Conservation (phyloP, 2,888 invertebrate species). For the Malacosoma neustria region DNA sequence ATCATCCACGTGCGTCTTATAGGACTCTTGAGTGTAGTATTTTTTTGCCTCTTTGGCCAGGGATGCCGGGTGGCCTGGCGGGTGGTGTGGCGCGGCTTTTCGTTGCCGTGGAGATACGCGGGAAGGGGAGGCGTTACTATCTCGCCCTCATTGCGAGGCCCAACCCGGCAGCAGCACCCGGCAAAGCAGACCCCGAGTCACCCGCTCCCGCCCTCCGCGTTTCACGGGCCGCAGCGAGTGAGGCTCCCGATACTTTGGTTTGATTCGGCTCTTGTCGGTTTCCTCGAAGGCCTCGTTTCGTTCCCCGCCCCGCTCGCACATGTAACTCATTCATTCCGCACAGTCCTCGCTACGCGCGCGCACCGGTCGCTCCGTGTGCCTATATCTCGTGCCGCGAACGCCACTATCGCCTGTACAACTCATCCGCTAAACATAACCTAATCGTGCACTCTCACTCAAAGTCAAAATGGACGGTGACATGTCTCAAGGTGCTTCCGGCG, state of each 20-base stretch:
- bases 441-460: conserved; percentile 5
- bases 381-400: conserved; percentile 26
- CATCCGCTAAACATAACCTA: background rate
- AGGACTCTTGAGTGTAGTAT: no score
- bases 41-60: no score
- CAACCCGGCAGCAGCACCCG: conserved; percentile 9
- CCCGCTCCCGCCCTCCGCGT: background rate
- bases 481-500: conserved; percentile 53
- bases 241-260: no score
- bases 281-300: conserved; percentile 8
- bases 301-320: conserved; percentile 17
- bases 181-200: background rate
- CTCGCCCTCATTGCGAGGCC: conserved; percentile 24
- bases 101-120: conserved; percentile 22
- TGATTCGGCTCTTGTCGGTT: no score
- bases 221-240: no score
- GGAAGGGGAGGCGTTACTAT: conserved; percentile 40
- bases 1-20: background rate
- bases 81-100: conserved; percentile 3
- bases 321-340: conserved; percentile 27
- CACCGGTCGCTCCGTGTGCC: conserved; percentile 40
- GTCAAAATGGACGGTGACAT: conserved; percentile 50
- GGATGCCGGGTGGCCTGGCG: conserved; percentile 14
- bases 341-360: conserved; percentile 33
- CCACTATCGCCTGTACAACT: conserved; percentile 10